Evolutionary conservation across 2,888 invertebrate genomes (phyloP), one percentile per base, ranked within the genome.

Genomic region (Helicoverpa assulta): DNA sequence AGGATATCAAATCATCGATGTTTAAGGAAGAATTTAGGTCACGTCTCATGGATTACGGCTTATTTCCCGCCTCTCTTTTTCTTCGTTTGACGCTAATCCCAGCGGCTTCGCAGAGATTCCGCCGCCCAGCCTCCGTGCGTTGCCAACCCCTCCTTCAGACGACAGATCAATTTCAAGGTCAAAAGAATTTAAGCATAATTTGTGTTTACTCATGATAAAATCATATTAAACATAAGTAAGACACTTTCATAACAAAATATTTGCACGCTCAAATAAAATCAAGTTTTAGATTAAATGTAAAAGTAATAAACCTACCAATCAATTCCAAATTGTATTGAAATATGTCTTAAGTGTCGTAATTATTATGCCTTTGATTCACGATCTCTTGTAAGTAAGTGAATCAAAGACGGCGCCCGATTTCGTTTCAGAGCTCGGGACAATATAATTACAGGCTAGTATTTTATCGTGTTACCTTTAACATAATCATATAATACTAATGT

Each of bases 81-180:
- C 94, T 94, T 93, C 94, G 94, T 94, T 94, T 93, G 94, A 92
- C 93, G 93, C 90, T 94, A 94, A 94, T 95, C 94, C 95, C 92
- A 86, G 72, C 86, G 92, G 92, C 88, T 91, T 89, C 89, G 91
- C 90, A 86, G 90, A 92, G 92, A 93, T 93, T 93, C 91, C 88
- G 85, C 89, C 89, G 89, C 86, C 85, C 84, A 82, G 86, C 86
- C 85, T 66, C 61, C 86, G 78, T 80, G 83, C 85, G 82, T 80
- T 81, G 81, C 69, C 82, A 78, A 80, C 73, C 82, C 83, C 82
- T 83, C 81, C 80, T 81, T 76, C 19, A 76, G 59, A 57, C 79
- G 68, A 62, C 86, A 87, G 86, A 86, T 87, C 88, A 88, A 85
- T 82, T 85, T 82, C 86, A 91, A 90, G 92, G 92, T 86, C 86